Base-by-base conservation (phyloP, 2,797 vertebrate species). In the Poeciliopsis gracilis region DNA sequence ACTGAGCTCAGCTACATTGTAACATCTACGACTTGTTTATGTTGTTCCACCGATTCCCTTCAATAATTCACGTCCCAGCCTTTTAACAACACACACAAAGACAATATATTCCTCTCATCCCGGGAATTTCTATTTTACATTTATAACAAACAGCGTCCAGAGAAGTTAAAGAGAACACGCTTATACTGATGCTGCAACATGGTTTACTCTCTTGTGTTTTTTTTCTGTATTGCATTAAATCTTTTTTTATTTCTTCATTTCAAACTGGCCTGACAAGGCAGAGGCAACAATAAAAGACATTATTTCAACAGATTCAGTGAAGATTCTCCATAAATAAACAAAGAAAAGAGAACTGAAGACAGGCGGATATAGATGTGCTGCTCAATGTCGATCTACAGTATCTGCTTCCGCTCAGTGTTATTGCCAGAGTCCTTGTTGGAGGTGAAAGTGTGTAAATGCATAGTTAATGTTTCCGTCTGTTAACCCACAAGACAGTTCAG, bases 351-450 rank as follows among this genome's bases (percentile, higher is more conserved):
- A 63, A 33, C 10, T 66, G 36, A 38, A 23, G 63, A 45, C 73
- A 74, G 41, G 33, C 69, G 61, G 38, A 74, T 53, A 59, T 20
- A 57, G 47, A 9, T 38, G 67, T 53, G 49, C 49, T 15, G 66
- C 36, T 59, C 8, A 49, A 47, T 38, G 69, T 77, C 41, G 20
- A 72, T 77, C 43, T 81, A 20, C 55, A 82, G 45, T 78, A 45
- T 74, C 78, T 87, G 61, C 82, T 79, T 82, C 82, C 82, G 72
- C 80, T 86, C 85, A 78, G 78, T 83, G 81, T 95, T 96, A 96
- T 96, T 96, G 95, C 95, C 93, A 85, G 87, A 89, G 88, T 87
- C 85, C 85, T 91, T 93, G 84, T 84, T 82, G 87, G 85, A 91
- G 55, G 80, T 83, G 91, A 89, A 87, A 78, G 80, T 84, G 70